A percentile compares a stretch with the other conserved stretches of the same genome.
Conservation (phyloP, 37 sponge, comb jelly and placozoan genomes). For the Aphrocallistes beatrix region DNA sequence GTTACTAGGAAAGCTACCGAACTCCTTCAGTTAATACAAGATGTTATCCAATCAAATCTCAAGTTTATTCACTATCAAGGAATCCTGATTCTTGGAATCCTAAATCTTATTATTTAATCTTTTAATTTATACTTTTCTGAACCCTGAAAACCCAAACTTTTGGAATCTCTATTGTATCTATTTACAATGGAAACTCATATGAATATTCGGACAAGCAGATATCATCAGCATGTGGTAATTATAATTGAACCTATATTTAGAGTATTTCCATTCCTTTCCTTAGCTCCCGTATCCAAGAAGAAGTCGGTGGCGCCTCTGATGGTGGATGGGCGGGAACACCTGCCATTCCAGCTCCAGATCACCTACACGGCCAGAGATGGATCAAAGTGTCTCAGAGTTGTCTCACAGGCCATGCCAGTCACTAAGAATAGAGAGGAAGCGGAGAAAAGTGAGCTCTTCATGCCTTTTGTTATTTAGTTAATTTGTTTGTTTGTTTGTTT, state of each 20-base stretch:
- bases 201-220: too few relatives aligned
- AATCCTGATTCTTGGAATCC: too few relatives aligned
- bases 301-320: conserved; percentile 26
- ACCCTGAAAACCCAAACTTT: too few relatives aligned
- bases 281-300: background rate
- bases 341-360: conserved; percentile 79
- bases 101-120: too few relatives aligned
- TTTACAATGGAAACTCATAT: too few relatives aligned
- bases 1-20: too few relatives aligned
- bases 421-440: conserved; percentile 60
- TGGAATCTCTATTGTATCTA: too few relatives aligned
- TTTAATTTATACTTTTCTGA: too few relatives aligned
- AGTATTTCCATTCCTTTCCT: background rate
- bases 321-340: conserved; percentile 46
- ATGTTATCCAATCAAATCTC: too few relatives aligned
- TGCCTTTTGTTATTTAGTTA: background rate
- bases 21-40: too few relatives aligned
- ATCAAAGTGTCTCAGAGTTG: conserved; percentile 44
- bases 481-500: conserved; percentile 19
- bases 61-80: too few relatives aligned
- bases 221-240: too few relatives aligned
- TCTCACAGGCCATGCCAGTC: conserved; percentile 59
- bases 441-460: conserved; percentile 35
- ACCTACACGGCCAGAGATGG: conserved; percentile 61
- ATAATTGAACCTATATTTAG: background rate